Conservation (phyloP, 2,113 vertebrate genomes). For the Scytalopus superciliaris region DNA sequence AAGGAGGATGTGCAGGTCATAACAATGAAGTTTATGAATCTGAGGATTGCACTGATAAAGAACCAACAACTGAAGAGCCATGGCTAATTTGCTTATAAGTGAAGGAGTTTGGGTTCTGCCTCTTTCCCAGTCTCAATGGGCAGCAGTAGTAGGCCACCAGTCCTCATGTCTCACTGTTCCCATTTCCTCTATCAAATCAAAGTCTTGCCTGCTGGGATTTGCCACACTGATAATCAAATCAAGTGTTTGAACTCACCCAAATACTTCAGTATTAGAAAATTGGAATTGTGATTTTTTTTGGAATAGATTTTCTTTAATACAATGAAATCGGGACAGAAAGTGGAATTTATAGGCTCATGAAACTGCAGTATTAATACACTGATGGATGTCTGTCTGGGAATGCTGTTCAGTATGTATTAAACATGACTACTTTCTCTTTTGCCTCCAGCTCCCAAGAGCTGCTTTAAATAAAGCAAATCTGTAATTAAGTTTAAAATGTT, state of each 20-base stretch:
- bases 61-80: not conserved
- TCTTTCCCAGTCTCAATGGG: not conserved
- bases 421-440: not conserved
- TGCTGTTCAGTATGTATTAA: not conserved
- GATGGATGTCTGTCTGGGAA: not conserved
- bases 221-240: not conserved
- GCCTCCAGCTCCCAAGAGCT: not conserved
- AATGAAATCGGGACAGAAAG: not conserved
- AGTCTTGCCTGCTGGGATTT: not conserved
- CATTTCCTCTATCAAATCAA: not conserved
- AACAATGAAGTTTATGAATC: not conserved
- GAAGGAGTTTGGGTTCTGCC: not conserved
- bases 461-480: not conserved
- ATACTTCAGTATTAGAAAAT: not conserved
- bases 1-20: not conserved
- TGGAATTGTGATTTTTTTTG: not conserved
- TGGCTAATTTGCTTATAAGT: not conserved
- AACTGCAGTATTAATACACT: not conserved
- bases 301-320: not conserved
- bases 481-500: not conserved
- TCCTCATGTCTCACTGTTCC: rapidly evolving
- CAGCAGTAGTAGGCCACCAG: not conserved
- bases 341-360: not conserved
- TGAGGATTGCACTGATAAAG: not conserved
- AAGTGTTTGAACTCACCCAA: not conserved